These are phyloP conservation scores for Drosophila bocqueti DNA, from an alignment of 1,140 invertebrate genomes.

Conservation along the genomic window DNA sequence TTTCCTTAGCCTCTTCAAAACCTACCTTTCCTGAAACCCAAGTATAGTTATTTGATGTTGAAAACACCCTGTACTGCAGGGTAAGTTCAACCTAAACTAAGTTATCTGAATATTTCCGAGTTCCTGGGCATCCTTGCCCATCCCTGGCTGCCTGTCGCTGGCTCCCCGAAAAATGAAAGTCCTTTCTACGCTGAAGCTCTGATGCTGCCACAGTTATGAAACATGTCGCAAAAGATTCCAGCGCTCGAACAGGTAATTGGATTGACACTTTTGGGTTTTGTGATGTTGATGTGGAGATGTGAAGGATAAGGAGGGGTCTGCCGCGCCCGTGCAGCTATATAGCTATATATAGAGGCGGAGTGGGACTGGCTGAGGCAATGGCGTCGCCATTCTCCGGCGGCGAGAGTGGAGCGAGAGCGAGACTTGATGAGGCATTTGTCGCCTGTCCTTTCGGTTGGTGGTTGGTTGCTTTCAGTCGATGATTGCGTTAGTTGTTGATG, in stretches of 20 bases:
- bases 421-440: constrained; percentile 76
- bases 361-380: constrained; percentile 24
- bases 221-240: constrained; percentile 83
- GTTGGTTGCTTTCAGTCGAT: constrained; percentile 75
- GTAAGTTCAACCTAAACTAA: constrained; percentile 3
- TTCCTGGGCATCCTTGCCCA: constrained; percentile 8
- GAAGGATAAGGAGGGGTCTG: constrained; percentile 32
- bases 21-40: background rate
- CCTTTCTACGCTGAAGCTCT: constrained; percentile 38
- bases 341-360: constrained; percentile 13
- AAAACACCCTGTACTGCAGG: background rate
- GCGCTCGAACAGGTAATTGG: constrained; percentile 83
- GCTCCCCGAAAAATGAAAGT: constrained; percentile 50
- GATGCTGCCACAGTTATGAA: constrained; percentile 71
- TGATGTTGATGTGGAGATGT: constrained; percentile 48
- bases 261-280: constrained; percentile 82
- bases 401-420: constrained; percentile 53
- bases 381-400: constrained; percentile 44
- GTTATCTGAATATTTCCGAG: constrained; percentile 9
- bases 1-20: background rate
- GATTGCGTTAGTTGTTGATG: constrained; percentile 82
- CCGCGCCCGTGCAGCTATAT: constrained; percentile 15
- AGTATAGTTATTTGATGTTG: background rate
- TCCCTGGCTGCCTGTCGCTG: constrained; percentile 21
- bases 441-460: constrained; percentile 55